Percentiles rank a stretch among this genome's conserved stretches.
Conservation (phyloP, 2,888 invertebrate genomes). For the Shargacucullia verbasci region DNA sequence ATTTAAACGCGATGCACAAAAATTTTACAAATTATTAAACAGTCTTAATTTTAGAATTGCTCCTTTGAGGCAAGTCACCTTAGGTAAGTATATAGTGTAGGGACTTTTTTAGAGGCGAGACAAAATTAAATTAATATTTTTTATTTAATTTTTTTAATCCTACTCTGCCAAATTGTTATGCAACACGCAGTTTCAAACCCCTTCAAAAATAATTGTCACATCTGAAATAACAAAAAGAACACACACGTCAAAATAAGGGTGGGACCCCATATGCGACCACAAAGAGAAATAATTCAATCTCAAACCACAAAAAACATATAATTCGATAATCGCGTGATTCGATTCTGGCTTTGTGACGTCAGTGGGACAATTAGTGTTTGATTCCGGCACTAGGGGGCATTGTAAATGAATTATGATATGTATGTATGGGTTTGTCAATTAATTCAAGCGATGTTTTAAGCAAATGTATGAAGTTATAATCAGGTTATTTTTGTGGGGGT, state of each 20-base stretch:
- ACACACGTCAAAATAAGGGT: constrained; percentile 44
- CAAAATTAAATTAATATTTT: too few species aligned
- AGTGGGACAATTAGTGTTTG: constrained; percentile 68
- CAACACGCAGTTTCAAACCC: constrained; percentile 5
- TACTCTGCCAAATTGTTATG: constrained; percentile 14
- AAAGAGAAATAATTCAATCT: constrained; percentile 63
- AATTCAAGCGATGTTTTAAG: constrained; percentile 47
- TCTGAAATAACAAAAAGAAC: constrained; percentile 38
- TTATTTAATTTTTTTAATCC: neutral
- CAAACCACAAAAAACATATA: constrained; percentile 66
- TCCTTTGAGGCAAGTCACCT: too few species aligned
- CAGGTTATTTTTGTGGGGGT: constrained; percentile 22
- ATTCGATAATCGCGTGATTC: constrained; percentile 80
- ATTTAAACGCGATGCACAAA: too few species aligned
- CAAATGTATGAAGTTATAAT: constrained; percentile 25
- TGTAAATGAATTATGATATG: constrained; percentile 60
- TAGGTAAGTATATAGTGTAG: too few species aligned
- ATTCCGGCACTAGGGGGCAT: constrained; percentile 63
- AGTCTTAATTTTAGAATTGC: too few species aligned
- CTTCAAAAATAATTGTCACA: constrained; percentile 39
- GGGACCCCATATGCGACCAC: constrained; percentile 59
- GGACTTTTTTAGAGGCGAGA: too few species aligned
- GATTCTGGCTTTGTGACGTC: constrained; percentile 79
- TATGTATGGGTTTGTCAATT: constrained; percentile 44
- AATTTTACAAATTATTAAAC: too few species aligned